These are phyloP conservation scores for Linnaemya tessellans DNA, from an alignment of 2,888 invertebrate species.

Conservation along the genomic window DNA sequence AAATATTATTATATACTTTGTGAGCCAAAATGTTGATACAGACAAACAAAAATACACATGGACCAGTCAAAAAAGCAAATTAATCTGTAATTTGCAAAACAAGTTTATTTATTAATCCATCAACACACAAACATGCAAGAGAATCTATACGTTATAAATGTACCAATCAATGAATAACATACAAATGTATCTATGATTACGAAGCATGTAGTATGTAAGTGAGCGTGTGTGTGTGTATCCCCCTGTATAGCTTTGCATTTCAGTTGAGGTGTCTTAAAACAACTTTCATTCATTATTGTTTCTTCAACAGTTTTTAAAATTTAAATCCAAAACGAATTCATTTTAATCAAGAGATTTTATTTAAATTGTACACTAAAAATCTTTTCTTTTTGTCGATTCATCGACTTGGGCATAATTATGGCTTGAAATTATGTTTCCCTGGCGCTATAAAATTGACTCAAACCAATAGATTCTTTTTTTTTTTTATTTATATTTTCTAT, in stretches of 20 bases:
- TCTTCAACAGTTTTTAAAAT: slow-evolving; percentile 36
- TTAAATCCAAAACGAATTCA: slow-evolving; percentile 36
- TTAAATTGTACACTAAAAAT: slow-evolving; percentile 47
- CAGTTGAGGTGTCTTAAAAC: slow-evolving; percentile 46
- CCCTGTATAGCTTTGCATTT: slow-evolving; percentile 24
- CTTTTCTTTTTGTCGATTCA: slow-evolving; percentile 62
- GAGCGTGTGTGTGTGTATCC: not conserved
- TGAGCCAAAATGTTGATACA: not conserved
- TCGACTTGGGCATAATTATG: slow-evolving; percentile 80
- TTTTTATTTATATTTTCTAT: no score
- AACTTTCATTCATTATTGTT: slow-evolving; percentile 67
- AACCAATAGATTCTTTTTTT: slow-evolving; percentile 31
- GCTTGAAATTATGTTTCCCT: slow-evolving; percentile 79
- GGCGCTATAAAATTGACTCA: slow-evolving; percentile 74
- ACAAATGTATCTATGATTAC: no score
- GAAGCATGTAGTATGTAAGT: no score
- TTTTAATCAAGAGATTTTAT: slow-evolving; percentile 36
- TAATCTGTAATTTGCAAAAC: slow-evolving; percentile 68
- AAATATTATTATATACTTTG: slow-evolving; percentile 46
- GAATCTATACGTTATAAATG: not conserved
- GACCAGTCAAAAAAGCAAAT: slow-evolving; percentile 29
- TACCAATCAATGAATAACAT: not conserved
- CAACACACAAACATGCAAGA: not conserved
- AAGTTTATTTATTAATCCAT: slow-evolving; percentile 61
- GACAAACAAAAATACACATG: not conserved